Percentiles rank a stretch among this genome's conserved stretches.
Conservation (phyloP, 1,140 invertebrate genomes). For the Leguminivora glycinivorella region DNA sequence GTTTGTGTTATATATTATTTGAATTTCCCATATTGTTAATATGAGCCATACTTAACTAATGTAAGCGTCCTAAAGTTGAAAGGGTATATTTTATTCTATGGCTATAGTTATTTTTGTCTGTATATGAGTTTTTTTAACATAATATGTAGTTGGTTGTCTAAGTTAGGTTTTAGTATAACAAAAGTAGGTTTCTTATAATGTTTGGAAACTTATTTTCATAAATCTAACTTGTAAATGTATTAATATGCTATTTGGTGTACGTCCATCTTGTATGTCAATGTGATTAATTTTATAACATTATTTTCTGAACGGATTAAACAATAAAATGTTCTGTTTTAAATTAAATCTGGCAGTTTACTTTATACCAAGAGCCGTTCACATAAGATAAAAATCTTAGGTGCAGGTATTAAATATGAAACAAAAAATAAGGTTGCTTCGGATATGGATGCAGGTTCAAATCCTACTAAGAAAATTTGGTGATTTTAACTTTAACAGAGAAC, state of each 20-base stretch:
- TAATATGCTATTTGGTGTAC: constrained; percentile 74
- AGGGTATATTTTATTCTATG: constrained; percentile 43
- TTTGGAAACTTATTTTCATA: constrained; percentile 61
- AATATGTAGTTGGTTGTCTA: constrained; percentile 67
- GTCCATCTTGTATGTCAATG: constrained; percentile 77
- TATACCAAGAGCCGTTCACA: constrained; percentile 32
- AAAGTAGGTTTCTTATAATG: constrained; percentile 57
- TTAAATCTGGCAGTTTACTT: constrained; percentile 64
- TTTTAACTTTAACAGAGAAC: no score
- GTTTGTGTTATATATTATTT: constrained; percentile 77
- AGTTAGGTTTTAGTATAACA: constrained; percentile 63
- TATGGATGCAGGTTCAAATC: no score
- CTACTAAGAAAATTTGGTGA: no score
- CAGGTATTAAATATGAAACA: no score
- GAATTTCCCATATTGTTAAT: constrained; percentile 67
- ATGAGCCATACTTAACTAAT: constrained; percentile 57
- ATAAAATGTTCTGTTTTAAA: constrained; percentile 80
- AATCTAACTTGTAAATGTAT: constrained; percentile 72
- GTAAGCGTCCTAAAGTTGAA: constrained; percentile 38
- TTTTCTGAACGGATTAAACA: constrained; percentile 75
- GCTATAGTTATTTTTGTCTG: constrained; percentile 69
- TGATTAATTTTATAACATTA: constrained; percentile 71
- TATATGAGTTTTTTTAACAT: constrained; percentile 71
- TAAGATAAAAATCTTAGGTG: no score
- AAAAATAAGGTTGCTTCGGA: no score